Conservation (phyloP, 1,140 invertebrate species). For the Aphelinus certus region DNA sequence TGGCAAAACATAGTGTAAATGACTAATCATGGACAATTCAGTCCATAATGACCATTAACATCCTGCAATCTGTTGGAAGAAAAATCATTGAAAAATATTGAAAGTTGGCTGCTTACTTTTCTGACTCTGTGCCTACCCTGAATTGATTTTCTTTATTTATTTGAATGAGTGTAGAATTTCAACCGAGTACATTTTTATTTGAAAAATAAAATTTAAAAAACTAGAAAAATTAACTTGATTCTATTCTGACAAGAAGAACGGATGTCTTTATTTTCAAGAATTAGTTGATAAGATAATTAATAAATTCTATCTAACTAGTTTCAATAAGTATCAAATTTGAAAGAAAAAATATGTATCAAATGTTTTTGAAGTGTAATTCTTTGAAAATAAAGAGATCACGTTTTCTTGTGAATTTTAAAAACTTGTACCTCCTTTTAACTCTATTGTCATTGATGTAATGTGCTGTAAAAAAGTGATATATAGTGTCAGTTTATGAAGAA, state of each 20-base stretch:
- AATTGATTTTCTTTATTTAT: slow-evolving; percentile 4
- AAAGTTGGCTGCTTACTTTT: slow-evolving; percentile 4
- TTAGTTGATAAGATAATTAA: neutral
- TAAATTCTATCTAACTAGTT: slow-evolving; percentile 22
- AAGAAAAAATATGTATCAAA: neutral
- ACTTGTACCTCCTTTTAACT: slow-evolving; percentile 6
- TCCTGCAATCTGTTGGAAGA: slow-evolving; percentile 14
- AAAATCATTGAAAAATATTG: slow-evolving; percentile 17
- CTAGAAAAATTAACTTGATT: slow-evolving; percentile 21
- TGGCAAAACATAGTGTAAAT: slow-evolving; percentile 11
- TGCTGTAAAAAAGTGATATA: slow-evolving; percentile 18
- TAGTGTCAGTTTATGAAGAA: slow-evolving; percentile 3
- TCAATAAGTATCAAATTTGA: neutral
- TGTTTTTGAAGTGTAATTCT: slow-evolving; percentile 11
- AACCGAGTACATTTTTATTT: slow-evolving; percentile 4
- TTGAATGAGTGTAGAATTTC: neutral
- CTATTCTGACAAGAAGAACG: neutral
- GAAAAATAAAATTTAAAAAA: neutral
- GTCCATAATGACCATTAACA: neutral
- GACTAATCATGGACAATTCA: slow-evolving; percentile 4
- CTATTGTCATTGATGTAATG: slow-evolving; percentile 26
- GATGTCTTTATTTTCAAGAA: slow-evolving; percentile 18
- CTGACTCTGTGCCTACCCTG: neutral
- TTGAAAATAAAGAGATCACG: slow-evolving; percentile 14
- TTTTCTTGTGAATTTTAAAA: slow-evolving; percentile 19